A percentile compares a stretch with the other conserved stretches of the same genome.
These are phyloP conservation scores for Dasypolia templi DNA, from an alignment of 2,888 invertebrate species.

Conservation along the genomic window DNA sequence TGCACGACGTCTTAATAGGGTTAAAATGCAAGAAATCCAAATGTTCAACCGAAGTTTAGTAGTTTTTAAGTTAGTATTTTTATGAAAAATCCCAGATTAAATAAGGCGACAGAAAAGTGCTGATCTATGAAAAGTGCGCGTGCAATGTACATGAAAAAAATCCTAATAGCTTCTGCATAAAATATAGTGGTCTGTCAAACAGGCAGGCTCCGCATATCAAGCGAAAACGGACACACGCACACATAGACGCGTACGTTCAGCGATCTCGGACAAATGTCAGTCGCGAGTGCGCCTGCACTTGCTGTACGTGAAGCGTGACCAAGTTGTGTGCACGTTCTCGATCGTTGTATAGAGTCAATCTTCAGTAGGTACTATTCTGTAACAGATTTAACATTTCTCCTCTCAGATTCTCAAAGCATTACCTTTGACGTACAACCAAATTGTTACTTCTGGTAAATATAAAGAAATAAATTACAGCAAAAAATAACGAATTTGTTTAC, in stretches of 20 bases:
- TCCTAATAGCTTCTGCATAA: no score
- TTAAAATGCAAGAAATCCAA: no score
- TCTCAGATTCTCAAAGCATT: slow-evolving; percentile 5
- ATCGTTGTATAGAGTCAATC: not conserved
- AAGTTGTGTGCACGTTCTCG: not conserved
- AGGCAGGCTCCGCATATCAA: not conserved
- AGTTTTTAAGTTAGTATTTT: no score
- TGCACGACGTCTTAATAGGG: no score
- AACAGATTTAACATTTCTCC: not conserved
- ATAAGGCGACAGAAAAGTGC: no score
- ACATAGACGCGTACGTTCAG: not conserved
- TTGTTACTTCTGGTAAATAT: slow-evolving; percentile 37
- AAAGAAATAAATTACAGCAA: slow-evolving; percentile 19
- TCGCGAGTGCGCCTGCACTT: not conserved
- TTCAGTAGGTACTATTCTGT: not conserved
- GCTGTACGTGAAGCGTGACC: not conserved
- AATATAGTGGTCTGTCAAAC: no score
- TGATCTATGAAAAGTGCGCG: no score
- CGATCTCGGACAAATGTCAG: not conserved
- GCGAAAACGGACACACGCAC: not conserved
- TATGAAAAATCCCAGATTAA: no score
- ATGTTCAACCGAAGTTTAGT: no score
- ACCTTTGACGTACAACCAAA: slow-evolving; percentile 8
- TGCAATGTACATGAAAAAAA: no score
- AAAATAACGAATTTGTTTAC: slow-evolving; percentile 12